Conservation (phyloP, 2,797 vertebrate species). For the Scolopax rusticola region DNA sequence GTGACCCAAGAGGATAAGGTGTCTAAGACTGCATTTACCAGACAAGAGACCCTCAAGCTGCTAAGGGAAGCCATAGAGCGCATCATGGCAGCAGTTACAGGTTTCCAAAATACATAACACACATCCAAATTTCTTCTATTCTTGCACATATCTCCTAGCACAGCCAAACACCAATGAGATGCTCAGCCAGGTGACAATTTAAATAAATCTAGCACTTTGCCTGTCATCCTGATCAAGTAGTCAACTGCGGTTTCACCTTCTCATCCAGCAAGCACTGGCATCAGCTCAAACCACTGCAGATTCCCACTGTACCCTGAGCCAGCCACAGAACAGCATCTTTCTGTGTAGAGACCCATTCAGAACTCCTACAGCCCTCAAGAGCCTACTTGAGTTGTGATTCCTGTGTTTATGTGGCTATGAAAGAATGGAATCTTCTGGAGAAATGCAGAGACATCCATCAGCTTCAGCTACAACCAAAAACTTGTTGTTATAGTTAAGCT, state of each 20-base stretch:
- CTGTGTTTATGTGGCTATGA: neutral
- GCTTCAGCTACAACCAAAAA: neutral
- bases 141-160: neutral
- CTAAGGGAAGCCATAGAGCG: neutral
- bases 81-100: neutral
- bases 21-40: neutral
- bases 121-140: neutral
- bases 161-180: neutral
- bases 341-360: rapidly evolving
- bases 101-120: neutral
- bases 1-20: neutral
- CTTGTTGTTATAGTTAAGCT: neutral
- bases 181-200: neutral
- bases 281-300: neutral
- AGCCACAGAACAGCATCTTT: neutral
- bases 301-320: neutral
- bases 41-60: neutral
- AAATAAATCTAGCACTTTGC: neutral
- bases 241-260: neutral
- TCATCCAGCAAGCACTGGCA: neutral
- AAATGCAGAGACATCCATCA: neutral
- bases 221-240: neutral
- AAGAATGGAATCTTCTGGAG: neutral
- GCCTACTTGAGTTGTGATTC: neutral
- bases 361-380: neutral